Base-by-base conservation (phyloP, 2,888 invertebrate species). In the Hypomecis atomaria region DNA sequence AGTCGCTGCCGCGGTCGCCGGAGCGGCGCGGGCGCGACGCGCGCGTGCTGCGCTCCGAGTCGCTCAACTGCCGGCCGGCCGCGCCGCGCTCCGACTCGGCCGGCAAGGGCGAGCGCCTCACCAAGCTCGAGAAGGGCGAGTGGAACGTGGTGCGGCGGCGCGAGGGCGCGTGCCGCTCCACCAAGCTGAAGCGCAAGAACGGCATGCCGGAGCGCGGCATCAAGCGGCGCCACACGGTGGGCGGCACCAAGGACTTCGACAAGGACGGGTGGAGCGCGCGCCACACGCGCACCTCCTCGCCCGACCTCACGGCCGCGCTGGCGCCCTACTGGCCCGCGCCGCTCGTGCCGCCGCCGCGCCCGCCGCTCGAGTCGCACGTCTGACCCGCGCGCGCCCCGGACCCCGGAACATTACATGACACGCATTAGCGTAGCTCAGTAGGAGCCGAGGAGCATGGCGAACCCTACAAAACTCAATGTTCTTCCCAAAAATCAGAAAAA, bases 161-260 rank as follows among this genome's bases (percentile, higher is more conserved):
- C 56, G 95, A 95, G 76, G 86, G 89, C 58, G 88, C 89, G 57
- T 89, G 89, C 82, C 94, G 94, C 75, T 89, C 93, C 73, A 94
- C 94, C 58, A 96, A 96, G 83, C 88, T 95, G 63, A 96, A 96
- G 86, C 90, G 96, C 71, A 96, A 96, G 88, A 96, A 95, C 85
- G 96, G 96, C 66, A 95, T 95, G 95, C 95, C 95, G n/a, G 96
- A 96, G 86, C 92, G 96, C 71, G 96, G 96, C 69, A 97, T 97
- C 78, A 97, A 97, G 88, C 94, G 98, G 48, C 94, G 98, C 37
- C 98, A 98, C 90, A 98, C 98, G 0, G 98, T 98, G 7, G 98
- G 98, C 68, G 98, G 98, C 59, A 97, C 97, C n/a, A 97, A 97
- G 88, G 98, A 98, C 88, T 96, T 93, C 85, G 93, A 92, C 85